These are phyloP conservation scores for Xanthorhoe designata DNA, from an alignment of 2,888 invertebrate species.

Conservation along the genomic window DNA sequence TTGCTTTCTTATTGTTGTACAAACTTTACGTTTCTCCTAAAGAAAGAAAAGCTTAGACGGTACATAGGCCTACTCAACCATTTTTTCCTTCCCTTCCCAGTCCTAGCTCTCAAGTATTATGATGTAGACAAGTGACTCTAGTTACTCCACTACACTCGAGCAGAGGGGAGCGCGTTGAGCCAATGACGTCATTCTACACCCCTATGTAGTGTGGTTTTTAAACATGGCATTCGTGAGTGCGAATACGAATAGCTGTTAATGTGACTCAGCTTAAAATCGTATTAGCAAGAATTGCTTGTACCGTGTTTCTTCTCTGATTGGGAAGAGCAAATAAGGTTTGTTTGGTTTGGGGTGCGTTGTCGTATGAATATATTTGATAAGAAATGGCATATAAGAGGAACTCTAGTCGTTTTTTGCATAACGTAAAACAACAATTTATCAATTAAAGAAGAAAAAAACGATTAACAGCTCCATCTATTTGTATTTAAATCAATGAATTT, in stretches of 20 bases:
- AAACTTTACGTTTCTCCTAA: neutral
- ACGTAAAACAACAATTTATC: no score
- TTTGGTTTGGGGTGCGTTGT: conserved; percentile 13
- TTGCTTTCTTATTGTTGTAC: neutral
- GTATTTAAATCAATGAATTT: no score
- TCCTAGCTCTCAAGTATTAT: conserved; percentile 35
- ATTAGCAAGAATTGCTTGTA: conserved; percentile 31
- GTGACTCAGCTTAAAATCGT: conserved; percentile 46
- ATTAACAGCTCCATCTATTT: no score
- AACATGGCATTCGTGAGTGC: conserved; percentile 59
- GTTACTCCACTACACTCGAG: conserved; percentile 40
- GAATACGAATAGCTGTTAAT: conserved; percentile 57
- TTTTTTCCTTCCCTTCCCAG: conserved; percentile 20
- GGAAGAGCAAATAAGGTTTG: conserved; percentile 29
- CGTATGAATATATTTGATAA: neutral
- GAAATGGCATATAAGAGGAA: neutral
- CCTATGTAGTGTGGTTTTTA: conserved; percentile 53
- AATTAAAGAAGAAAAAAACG: no score
- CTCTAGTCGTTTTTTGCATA: neutral
- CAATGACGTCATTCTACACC: conserved; percentile 73
- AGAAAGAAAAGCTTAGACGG: conserved; percentile 2
- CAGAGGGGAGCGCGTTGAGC: conserved; percentile 73
- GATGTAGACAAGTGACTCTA: conserved; percentile 39
- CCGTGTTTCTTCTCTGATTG: conserved; percentile 27
- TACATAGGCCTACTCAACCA: conserved; percentile 14